Evolutionary conservation across 2,797 vertebrate species (phyloP).

Genomic region (Sus cebifrons): DNA sequence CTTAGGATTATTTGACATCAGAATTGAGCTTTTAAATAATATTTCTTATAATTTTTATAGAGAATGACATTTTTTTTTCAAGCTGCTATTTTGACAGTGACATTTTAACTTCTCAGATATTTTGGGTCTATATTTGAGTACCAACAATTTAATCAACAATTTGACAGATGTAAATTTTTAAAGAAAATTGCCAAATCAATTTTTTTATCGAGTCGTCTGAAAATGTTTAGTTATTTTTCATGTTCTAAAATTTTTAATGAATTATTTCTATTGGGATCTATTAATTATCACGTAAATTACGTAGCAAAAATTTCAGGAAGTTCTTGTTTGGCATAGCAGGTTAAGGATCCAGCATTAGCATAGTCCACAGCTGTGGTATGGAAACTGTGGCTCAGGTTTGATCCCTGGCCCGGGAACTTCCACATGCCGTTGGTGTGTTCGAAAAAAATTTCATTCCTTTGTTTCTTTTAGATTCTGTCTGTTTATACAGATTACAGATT

Average conservation of each 20-base stretch:
- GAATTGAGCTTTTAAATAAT: neutral
- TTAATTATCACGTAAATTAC: slow-evolving; percentile 28
- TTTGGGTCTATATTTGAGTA: neutral
- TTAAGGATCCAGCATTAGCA: too few relatives aligned
- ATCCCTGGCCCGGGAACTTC: too few relatives aligned
- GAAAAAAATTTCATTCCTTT: neutral
- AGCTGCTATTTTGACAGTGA: neutral
- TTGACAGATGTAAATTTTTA: neutral
- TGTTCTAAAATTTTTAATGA: neutral
- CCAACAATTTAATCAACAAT: neutral
- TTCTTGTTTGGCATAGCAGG: too few relatives aligned
- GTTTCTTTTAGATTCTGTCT: neutral
- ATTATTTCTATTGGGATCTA: neutral
- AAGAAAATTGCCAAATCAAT: neutral
- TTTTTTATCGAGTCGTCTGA: neutral
- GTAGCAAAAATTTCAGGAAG: neutral
- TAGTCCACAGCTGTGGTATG: too few relatives aligned
- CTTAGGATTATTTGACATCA: neutral
- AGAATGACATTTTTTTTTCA: neutral
- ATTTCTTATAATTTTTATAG: neutral
- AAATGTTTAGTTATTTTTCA: neutral
- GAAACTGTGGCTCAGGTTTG: too few relatives aligned
- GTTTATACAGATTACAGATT: neutral
- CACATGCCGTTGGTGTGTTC: too few relatives aligned
- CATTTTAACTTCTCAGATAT: neutral